Percentiles rank a stretch among this genome's conserved stretches.
Conservation (phyloP, 2,888 invertebrate genomes). For the Drosophila putrida region DNA sequence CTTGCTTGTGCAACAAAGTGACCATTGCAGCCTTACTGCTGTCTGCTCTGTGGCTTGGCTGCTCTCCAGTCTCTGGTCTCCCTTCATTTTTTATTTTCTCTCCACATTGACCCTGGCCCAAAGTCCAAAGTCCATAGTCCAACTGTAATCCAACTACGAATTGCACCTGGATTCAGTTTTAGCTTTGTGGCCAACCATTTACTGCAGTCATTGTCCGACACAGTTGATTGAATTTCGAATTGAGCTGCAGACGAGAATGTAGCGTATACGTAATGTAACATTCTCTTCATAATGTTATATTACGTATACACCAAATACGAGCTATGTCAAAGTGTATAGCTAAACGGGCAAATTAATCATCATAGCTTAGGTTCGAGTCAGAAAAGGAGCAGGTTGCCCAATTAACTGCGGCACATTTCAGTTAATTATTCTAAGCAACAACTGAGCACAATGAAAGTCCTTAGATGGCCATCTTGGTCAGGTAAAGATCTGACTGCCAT, state of each 20-base stretch:
- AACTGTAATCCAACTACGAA: constrained; percentile 29
- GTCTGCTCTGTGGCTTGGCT: constrained; percentile 24
- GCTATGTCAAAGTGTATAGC: background rate
- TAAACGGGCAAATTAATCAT: constrained; percentile 32
- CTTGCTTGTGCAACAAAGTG: constrained; percentile 8
- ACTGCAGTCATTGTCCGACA: constrained; percentile 29
- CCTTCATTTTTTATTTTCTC: background rate
- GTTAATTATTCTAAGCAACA: constrained; percentile 50
- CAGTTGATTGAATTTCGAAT: constrained; percentile 34
- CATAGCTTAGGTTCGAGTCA: background rate
- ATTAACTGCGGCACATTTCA: constrained; percentile 46
- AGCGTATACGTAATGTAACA: background rate
- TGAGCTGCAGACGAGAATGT: background rate
- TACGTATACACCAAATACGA: constrained; percentile 19
- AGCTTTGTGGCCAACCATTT: constrained; percentile 58
- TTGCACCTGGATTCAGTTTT: constrained; percentile 33
- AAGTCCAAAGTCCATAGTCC: background rate
- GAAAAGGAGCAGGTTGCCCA: constrained; percentile 15
- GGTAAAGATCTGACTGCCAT: background rate
- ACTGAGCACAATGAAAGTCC: constrained; percentile 1
- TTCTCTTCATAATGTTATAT: constrained; percentile 3
- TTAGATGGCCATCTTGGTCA: background rate
- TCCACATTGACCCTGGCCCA: background rate
- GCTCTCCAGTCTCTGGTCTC: background rate
- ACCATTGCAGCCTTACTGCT: constrained; percentile 5